Evolutionary conservation across 2,113 vertebrate genomes (phyloP).

Genomic region (Gambusia holbrooki): DNA sequence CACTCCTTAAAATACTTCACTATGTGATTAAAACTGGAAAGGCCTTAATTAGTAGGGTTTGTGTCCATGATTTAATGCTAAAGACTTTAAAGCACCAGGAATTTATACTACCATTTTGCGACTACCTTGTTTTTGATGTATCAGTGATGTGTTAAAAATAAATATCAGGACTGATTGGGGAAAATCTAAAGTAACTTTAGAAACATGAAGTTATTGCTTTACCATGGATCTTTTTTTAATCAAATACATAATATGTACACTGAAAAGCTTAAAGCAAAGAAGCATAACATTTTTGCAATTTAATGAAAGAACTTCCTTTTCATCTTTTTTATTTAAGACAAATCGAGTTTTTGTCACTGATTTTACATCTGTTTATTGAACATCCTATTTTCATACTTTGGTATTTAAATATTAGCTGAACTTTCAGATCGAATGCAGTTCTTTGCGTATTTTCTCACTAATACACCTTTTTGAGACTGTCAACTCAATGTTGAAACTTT

Average conservation of each 20-base stretch:
- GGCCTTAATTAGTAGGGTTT: slow-evolving; percentile 54
- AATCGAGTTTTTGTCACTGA: neutral
- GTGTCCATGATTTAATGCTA: slow-evolving; percentile 52
- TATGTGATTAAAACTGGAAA: slow-evolving; percentile 7
- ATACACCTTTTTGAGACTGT: neutral
- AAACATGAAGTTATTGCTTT: slow-evolving; percentile 20
- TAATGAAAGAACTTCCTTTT: neutral
- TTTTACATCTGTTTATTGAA: neutral
- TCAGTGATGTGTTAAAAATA: slow-evolving; percentile 7
- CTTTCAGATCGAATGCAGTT: neutral
- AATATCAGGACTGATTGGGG: slow-evolving; percentile 32
- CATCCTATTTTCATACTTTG: neutral
- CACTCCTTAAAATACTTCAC: neutral
- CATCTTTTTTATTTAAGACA: neutral
- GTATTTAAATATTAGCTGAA: neutral
- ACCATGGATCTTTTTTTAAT: neutral
- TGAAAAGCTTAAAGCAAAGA: neutral
- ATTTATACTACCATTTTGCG: slow-evolving; percentile 50
- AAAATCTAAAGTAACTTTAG: slow-evolving; percentile 48
- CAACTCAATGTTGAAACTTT: neutral
- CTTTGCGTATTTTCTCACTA: neutral
- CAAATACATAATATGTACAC: slow-evolving; percentile 22
- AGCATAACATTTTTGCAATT: neutral
- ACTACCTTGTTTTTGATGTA: slow-evolving; percentile 49
- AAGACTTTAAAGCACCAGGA: slow-evolving; percentile 39